These are phyloP conservation scores for Nesospiza acunhae DNA, from an alignment of 2,113 vertebrate species.

Conservation along the genomic window DNA sequence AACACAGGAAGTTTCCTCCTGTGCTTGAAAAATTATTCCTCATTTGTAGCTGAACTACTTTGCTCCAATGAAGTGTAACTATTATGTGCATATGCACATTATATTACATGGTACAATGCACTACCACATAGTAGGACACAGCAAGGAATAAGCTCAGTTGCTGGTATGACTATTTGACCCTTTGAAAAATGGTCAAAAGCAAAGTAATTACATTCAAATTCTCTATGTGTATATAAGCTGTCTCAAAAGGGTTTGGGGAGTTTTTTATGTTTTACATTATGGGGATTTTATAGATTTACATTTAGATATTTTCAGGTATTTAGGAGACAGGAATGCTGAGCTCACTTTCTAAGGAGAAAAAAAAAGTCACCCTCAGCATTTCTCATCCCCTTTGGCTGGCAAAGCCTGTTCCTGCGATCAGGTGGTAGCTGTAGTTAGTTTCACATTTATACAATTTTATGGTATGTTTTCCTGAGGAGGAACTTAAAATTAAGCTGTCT, in stretches of 20 bases:
- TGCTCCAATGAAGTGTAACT: neutral
- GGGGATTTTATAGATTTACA: neutral
- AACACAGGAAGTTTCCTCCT: neutral
- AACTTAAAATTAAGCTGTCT: neutral
- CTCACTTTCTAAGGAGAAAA: neutral
- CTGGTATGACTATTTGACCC: neutral
- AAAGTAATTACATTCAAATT: neutral
- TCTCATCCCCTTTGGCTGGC: neutral
- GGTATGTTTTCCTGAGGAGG: neutral
- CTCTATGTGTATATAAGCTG: neutral
- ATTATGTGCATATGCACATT: neutral
- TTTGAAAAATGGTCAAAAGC: neutral
- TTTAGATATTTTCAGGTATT: neutral
- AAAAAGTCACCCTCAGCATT: neutral
- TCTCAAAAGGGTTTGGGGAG: fast-evolving
- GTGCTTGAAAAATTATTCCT: neutral
- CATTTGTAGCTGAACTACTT: neutral
- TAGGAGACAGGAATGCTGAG: neutral
- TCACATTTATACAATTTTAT: neutral
- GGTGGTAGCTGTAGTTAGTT: neutral
- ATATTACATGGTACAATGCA: neutral
- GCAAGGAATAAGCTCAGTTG: neutral
- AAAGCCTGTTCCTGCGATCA: neutral
- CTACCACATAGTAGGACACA: neutral
- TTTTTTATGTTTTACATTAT: neutral